Evolutionary conservation across 2,113 vertebrate species (phyloP).

Genomic region (Galemys pyrenaicus): DNA sequence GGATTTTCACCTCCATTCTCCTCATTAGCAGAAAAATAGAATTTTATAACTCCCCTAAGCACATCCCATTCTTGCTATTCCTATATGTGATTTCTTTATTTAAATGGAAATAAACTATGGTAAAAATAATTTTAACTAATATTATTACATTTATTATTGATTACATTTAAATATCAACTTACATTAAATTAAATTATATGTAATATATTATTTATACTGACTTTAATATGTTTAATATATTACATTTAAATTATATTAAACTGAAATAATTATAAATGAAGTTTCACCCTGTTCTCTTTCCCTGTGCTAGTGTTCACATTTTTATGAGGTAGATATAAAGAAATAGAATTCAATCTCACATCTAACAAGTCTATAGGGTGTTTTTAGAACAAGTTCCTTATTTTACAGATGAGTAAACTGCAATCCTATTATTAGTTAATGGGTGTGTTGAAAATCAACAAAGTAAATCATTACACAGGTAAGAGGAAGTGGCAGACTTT

Average conservation of each 20-base stretch:
- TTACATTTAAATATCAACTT: not conserved
- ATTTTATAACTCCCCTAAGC: not conserved
- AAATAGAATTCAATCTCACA: not conserved
- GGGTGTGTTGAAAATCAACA: not conserved
- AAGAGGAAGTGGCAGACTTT: not conserved
- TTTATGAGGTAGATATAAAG: not conserved
- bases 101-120: not conserved
- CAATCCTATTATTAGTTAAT: not conserved
- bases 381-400: not conserved
- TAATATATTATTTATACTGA: not conserved
- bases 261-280: not conserved
- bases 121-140: not conserved
- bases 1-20: not conserved
- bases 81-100: not conserved
- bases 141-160: not conserved
- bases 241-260: not conserved
- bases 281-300: not conserved
- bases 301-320: not conserved
- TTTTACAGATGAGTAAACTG: not conserved
- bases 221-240: not conserved
- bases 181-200: not conserved
- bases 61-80: not conserved
- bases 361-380: not conserved
- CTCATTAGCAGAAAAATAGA: not conserved
- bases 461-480: not conserved